A percentile compares a stretch with the other conserved stretches of the same genome.
phyloP scores from a whole-genome alignment of 2,888 invertebrate species.

The Papilio gigon region DNA sequence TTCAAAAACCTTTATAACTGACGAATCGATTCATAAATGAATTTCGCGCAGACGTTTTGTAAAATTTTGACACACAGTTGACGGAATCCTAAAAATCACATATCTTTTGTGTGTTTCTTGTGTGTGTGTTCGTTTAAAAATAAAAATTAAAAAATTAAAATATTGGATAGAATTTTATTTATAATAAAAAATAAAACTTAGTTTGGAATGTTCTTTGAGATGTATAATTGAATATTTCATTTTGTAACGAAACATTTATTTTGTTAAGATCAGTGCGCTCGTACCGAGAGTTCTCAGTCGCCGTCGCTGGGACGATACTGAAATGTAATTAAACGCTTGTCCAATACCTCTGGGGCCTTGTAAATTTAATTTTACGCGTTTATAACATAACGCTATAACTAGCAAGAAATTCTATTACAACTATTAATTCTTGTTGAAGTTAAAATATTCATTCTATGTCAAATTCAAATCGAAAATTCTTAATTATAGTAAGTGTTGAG shows the following conservation, averaged over 20 bases:
- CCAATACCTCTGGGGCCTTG: slow-evolving; percentile 29
- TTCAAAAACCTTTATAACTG: no score
- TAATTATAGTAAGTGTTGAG: no score
- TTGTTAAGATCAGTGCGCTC: not conserved
- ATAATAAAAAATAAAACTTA: not conserved
- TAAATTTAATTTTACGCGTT: slow-evolving; percentile 27
- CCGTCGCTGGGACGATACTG: slow-evolving; percentile 18
- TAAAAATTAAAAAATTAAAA: not conserved
- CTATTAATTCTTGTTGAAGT: not conserved
- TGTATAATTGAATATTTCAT: slow-evolving; percentile 25
- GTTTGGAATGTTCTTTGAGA: not conserved
- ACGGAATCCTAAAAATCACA: no score
- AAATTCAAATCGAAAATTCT: no score
- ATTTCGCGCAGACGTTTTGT: no score
- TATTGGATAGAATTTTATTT: not conserved
- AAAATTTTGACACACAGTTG: no score
- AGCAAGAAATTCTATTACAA: slow-evolving; percentile 4
- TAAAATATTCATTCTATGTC: no score
- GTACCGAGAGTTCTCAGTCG: not conserved
- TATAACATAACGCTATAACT: slow-evolving; percentile 10
- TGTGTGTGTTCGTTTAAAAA: not conserved
- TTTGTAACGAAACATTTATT: slow-evolving; percentile 9
- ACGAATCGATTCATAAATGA: no score
- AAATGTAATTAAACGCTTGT: slow-evolving; percentile 36
- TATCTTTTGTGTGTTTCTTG: no score